Evolutionary conservation across 2,888 invertebrate genomes (phyloP).

Genomic region (Tethea ocularis): DNA sequence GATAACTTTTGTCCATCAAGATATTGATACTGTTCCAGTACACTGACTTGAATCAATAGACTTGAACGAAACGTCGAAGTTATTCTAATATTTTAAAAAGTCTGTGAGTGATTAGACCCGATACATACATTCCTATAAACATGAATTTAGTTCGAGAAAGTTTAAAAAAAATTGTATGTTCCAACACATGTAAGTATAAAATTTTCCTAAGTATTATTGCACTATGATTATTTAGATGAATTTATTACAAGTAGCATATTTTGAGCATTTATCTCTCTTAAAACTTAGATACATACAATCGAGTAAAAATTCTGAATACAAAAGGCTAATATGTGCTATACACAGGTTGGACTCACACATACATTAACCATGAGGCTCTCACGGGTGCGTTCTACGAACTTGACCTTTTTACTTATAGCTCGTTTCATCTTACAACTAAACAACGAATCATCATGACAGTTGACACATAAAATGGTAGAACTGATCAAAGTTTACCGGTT

Average conservation of each 20-base stretch:
- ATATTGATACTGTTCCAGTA: too few species aligned
- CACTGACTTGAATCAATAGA: too few species aligned
- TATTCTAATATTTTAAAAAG: too few species aligned
- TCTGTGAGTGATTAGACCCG: too few species aligned
- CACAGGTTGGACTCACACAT: constrained; percentile 44
- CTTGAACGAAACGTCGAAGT: too few species aligned
- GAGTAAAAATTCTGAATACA: constrained; percentile 35
- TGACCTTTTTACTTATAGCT: constrained; percentile 50
- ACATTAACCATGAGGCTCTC: constrained; percentile 52
- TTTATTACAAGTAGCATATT: constrained; percentile 20
- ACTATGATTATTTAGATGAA: constrained; percentile 1
- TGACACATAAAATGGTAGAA: constrained; percentile 81
- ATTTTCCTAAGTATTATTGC: neutral
- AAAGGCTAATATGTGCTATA: constrained; percentile 35
- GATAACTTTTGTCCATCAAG: too few species aligned
- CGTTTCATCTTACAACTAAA: constrained; percentile 36
- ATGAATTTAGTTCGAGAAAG: too few species aligned
- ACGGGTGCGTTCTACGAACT: constrained; percentile 51
- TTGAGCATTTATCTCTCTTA: constrained; percentile 29
- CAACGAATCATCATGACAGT: constrained; percentile 66
- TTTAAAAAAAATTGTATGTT: constrained; percentile 17
- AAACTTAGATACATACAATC: constrained; percentile 34
- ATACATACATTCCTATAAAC: too few species aligned
- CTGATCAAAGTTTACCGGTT: constrained; percentile 79
- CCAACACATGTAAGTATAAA: constrained; percentile 28